Base-by-base conservation (phyloP, 2,113 vertebrate species). In the Proterorhinus semilunaris region DNA sequence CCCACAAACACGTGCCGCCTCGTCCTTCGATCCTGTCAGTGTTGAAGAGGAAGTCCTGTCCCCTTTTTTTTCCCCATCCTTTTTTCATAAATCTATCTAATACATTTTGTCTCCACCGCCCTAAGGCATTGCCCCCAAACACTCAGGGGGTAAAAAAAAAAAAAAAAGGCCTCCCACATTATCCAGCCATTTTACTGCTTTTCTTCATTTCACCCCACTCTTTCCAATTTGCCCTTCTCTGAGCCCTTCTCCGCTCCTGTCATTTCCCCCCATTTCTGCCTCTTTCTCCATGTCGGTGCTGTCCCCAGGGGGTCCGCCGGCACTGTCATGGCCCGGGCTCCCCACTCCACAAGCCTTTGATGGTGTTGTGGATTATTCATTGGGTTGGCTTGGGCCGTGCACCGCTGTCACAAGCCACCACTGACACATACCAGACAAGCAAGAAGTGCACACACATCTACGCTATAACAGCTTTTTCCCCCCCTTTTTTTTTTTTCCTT, bases 281-380 rank as follows among this genome's bases (percentile, higher is more conserved):
- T 73, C 44, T 74, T 83, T 85, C 78, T 84, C 79, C 76, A 84
- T 70, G 58, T 78, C 83, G 66, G 68, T 55, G 77, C 74, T 69
- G 81, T 85, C 86, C 83, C 79, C 83, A 67, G 83, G 86, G 84
- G 89, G 85, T 83, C 70, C 66, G 79, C 86, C 78, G 66, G 71
- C 49, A 57, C 86, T 87, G 86, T 88, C 85, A 82, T 84, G 84
- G 86, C 85, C 86, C 75, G 81, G 84, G 86, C 81, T 80, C 81
- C 82, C 73, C 44, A 76, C 78, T 78, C 82, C 79, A 80, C 76
- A 81, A 84, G 82, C 76, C 89, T 91, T 91, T 91, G 89, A 91
- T 90, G 85, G 84, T 83, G 87, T 79, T 84, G 78, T 80, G 87
- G 88, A 89, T 90, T 91, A 88, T 86, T 88, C 78, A 81, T 82